These are phyloP conservation scores for Lithobius niger DNA, from an alignment of 1,140 invertebrate species.

Conservation along the genomic window DNA sequence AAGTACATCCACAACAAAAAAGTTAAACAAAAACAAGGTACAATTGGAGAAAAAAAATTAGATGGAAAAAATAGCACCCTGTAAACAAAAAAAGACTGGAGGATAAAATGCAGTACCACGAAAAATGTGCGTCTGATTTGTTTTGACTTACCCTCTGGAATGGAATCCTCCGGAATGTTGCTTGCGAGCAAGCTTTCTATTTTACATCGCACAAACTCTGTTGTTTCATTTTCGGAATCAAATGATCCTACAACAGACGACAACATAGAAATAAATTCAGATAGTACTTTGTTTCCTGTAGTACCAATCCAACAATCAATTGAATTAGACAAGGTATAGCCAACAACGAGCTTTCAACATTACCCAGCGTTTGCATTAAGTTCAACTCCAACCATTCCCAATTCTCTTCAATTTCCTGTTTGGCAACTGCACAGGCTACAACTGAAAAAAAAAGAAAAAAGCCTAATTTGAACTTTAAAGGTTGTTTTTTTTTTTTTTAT, in stretches of 20 bases:
- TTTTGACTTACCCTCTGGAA: slow-evolving; percentile 17
- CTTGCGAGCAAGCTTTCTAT: slow-evolving; percentile 80
- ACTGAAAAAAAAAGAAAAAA: slow-evolving; percentile 41
- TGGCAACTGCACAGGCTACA: slow-evolving; percentile 69
- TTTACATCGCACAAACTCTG: slow-evolving; percentile 91
- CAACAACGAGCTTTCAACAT: slow-evolving; percentile 24
- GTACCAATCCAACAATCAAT: neutral
- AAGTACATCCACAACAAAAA: no score
- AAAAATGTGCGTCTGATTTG: no score
- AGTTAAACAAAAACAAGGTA: no score
- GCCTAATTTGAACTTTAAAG: slow-evolving; percentile 1
- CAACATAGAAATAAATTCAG: neutral
- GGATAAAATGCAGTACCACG: no score
- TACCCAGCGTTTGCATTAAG: slow-evolving; percentile 67
- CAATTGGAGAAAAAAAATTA: no score
- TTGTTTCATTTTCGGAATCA: slow-evolving; percentile 85
- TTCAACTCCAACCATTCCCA: slow-evolving; percentile 90
- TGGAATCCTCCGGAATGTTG: slow-evolving; percentile 17
- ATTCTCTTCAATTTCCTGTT: slow-evolving; percentile 72
- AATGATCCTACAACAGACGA: slow-evolving; percentile 40
- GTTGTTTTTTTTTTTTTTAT: no score
- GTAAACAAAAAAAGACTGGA: no score
- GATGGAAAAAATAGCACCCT: no score
- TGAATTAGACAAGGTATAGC: neutral
- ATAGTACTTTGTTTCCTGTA: neutral